Percentiles rank a stretch among this genome's conserved stretches.
Evolutionary conservation across 1,140 invertebrate genomes (phyloP).

Genomic region (Triops longicaudatus): DNA sequence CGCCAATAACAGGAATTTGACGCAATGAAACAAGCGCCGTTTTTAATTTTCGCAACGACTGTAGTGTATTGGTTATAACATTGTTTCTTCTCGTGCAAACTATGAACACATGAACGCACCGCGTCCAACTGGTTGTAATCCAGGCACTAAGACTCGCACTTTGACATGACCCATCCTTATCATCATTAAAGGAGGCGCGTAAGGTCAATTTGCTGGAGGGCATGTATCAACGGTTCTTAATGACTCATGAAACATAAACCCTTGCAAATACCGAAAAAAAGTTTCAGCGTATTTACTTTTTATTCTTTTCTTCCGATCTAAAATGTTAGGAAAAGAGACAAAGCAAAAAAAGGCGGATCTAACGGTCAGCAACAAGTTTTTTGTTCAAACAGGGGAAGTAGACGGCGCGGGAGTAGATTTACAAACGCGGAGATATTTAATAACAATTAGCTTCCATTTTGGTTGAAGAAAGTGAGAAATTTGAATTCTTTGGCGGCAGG

Average conservation of each 20-base stretch:
- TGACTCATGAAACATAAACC: too few species aligned
- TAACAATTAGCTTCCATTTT: neutral
- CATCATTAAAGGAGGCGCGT: neutral
- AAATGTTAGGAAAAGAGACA: neutral
- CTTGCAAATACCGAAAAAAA: neutral
- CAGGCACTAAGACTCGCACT: neutral
- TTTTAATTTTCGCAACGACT: neutral
- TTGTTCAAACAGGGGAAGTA: neutral
- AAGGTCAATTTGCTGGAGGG: neutral
- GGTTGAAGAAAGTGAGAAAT: neutral
- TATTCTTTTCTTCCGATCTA: neutral
- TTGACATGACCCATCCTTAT: neutral
- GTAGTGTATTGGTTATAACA: constrained; percentile 2
- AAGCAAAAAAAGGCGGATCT: neutral
- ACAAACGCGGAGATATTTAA: neutral
- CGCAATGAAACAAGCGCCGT: neutral
- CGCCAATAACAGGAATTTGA: too few species aligned
- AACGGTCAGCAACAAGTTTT: constrained; percentile 15
- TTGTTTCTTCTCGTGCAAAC: neutral
- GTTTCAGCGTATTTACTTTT: neutral
- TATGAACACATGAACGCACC: constrained; percentile 14
- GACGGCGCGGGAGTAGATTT: neutral
- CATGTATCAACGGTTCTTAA: neutral
- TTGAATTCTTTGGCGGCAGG: neutral
- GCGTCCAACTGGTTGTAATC: constrained; percentile 14